A percentile compares a stretch with the other conserved stretches of the same genome.
Conservation (phyloP, 30 jellyfish, hydroid and myxozoan genomes). For the Aurelia sp. region DNA sequence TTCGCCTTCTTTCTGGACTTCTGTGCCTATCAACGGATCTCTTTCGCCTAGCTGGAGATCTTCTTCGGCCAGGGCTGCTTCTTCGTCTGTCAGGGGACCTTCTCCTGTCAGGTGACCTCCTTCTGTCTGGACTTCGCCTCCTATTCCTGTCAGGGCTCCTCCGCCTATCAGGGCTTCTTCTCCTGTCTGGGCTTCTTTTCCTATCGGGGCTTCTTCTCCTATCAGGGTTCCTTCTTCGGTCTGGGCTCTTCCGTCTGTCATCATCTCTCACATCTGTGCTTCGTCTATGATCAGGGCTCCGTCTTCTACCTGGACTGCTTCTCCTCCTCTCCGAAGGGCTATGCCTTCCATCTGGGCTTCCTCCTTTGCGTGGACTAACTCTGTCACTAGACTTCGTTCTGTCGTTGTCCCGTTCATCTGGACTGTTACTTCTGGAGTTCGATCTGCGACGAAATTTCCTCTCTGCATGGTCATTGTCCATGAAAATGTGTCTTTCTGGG, state of each 20-base stretch:
- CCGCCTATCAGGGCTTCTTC: slow-evolving; percentile 49
- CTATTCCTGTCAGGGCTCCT: slow-evolving; percentile 36
- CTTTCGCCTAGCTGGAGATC: slow-evolving; percentile 57
- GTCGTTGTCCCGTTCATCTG: slow-evolving; percentile 11
- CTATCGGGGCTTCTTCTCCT: slow-evolving; percentile 75
- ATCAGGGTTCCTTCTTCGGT: slow-evolving; percentile 53
- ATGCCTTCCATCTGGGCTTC: slow-evolving; percentile 2
- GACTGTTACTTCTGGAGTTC: slow-evolving; percentile 22
- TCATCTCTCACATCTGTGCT: neutral
- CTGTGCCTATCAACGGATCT: slow-evolving; percentile 30
- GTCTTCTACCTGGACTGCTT: slow-evolving; percentile 3
- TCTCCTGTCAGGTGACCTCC: slow-evolving; percentile 44
- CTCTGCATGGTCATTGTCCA: neutral
- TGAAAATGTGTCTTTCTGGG: neutral
- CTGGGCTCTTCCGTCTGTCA: slow-evolving; percentile 33
- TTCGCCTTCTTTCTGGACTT: slow-evolving; percentile 49
- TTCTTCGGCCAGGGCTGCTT: slow-evolving; percentile 61
- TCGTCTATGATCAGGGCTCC: neutral
- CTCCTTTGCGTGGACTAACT: neutral
- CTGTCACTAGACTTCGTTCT: neutral
- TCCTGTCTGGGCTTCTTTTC: slow-evolving; percentile 59
- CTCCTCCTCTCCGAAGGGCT: neutral
- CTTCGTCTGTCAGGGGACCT: slow-evolving; percentile 40
- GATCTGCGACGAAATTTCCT: slow-evolving; percentile 32
- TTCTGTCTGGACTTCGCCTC: slow-evolving; percentile 54